A percentile compares a stretch with the other conserved stretches of the same genome.
phyloP scores from a whole-genome alignment of 2,888 invertebrate genomes.

The Oithona nana region DNA sequence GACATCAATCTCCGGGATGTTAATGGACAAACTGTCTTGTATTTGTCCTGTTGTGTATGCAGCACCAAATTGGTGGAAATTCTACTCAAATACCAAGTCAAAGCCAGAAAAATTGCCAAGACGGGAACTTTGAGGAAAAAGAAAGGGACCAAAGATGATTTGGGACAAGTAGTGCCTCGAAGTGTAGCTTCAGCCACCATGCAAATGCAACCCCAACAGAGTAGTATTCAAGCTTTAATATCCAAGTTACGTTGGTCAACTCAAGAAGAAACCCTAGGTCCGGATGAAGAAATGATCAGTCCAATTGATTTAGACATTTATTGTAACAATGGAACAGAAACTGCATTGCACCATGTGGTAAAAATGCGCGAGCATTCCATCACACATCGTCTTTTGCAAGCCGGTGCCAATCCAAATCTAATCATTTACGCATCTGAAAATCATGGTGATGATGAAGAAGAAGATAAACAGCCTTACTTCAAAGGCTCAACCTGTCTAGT shows the following conservation, averaged over 20 bases:
- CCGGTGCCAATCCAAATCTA: conserved; percentile 64
- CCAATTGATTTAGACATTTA: conserved; percentile 53
- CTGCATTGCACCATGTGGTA: conserved; percentile 61
- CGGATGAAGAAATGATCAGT: conserved; percentile 32
- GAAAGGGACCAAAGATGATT: neutral
- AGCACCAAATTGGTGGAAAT: conserved; percentile 56
- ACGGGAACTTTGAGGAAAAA: neutral
- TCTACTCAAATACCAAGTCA: conserved; percentile 49
- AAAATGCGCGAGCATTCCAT: conserved; percentile 53
- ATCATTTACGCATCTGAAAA: conserved; percentile 35
- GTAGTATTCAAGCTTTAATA: conserved; percentile 68
- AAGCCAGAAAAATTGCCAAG: conserved; percentile 32
- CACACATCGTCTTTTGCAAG: conserved; percentile 44
- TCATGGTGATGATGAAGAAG: conserved; percentile 21
- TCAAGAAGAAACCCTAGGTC: conserved; percentile 23
- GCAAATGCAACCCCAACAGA: neutral
- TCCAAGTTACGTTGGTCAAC: conserved; percentile 41
- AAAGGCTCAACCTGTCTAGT: conserved; percentile 37
- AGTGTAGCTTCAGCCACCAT: neutral
- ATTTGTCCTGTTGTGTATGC: conserved; percentile 67
- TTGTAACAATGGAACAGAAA: conserved; percentile 56
- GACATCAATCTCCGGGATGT: conserved; percentile 72
- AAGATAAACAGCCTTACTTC: neutral
- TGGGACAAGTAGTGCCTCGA: neutral
- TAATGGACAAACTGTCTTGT: conserved; percentile 72